Base-by-base conservation (phyloP, 2,797 vertebrate species). In the Myiotriccus ornatus region DNA sequence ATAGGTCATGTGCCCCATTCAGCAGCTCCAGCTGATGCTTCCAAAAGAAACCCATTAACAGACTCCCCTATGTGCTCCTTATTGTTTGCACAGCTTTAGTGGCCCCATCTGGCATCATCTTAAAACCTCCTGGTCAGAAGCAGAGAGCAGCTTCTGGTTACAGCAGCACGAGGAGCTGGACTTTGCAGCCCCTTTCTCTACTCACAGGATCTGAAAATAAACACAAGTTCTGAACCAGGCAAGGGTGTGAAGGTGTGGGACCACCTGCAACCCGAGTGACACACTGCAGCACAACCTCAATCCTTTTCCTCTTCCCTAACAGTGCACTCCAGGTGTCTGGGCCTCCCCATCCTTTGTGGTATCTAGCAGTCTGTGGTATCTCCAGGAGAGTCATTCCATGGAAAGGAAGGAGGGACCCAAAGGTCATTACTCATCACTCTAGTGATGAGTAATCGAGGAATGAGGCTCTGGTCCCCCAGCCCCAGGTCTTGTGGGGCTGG, bases 1-100 rank as follows among this genome's bases (percentile, higher is more conserved):
- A 97, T 85, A 95, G 92, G 86, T 96, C 94, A 96, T 92, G 91
- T 92, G 88, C 91, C 91, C 91, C 90, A 93, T 95, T 96, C 96
- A 92, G 90, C 88, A 94, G 90, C 93, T 96, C 94, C 95, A 94
- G 94, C 90, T 96, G 95, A 97, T 95, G 94, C 93, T 94, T 96
- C 95, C 94, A 95, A 94, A 97, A 97, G 93, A 94, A 97, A 95
- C 67, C 95, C 94, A 97, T 96, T 97, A 96, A 94, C 80, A 96
- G 95, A 65, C 86, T 97, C 94, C 95, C 93, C 90, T 87, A 96
- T 83, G 94, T 80, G 80, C 64, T 95, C 86, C 77, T 90, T 94
- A 83, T 93, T 95, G 94, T 95, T 94, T 94, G 90, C 32, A 83
- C 84, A 83, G 93, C 86, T 84, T 71, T 96, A 94, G 96, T 96